phyloP scores from a whole-genome alignment of 2,113 vertebrate genomes.

The Pionites leucogaster region DNA sequence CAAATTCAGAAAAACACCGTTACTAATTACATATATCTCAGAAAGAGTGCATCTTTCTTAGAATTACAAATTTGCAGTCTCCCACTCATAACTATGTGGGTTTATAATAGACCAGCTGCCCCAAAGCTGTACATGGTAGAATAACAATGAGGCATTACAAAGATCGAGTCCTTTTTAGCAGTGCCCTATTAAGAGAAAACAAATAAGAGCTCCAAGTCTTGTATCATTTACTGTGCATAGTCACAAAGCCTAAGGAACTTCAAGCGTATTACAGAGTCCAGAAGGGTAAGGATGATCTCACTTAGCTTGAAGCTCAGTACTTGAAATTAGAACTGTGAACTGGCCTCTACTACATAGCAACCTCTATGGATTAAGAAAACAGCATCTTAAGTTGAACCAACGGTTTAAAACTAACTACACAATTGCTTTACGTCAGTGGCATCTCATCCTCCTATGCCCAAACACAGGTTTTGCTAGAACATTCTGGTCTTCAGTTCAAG shows the following conservation, averaged over 20 bases:
- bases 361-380: background rate
- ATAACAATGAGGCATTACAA: background rate
- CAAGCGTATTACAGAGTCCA: background rate
- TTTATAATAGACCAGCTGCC: background rate
- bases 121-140: background rate
- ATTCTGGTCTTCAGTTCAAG: background rate
- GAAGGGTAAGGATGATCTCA: background rate
- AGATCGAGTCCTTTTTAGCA: background rate
- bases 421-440: background rate
- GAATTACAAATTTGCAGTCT: background rate
- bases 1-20: background rate
- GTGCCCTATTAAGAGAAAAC: background rate
- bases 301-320: background rate
- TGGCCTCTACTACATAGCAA: background rate
- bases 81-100: background rate
- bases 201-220: background rate
- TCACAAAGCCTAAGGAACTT: background rate
- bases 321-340: background rate
- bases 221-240: accelerated
- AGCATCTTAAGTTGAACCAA: background rate
- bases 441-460: background rate
- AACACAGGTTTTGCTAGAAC: background rate
- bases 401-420: background rate
- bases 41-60: background rate
- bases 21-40: background rate